Percentiles rank a stretch among this genome's conserved stretches.
phyloP scores from a whole-genome alignment of 2,113 vertebrate genomes.

The Grammomys surdaster region DNA sequence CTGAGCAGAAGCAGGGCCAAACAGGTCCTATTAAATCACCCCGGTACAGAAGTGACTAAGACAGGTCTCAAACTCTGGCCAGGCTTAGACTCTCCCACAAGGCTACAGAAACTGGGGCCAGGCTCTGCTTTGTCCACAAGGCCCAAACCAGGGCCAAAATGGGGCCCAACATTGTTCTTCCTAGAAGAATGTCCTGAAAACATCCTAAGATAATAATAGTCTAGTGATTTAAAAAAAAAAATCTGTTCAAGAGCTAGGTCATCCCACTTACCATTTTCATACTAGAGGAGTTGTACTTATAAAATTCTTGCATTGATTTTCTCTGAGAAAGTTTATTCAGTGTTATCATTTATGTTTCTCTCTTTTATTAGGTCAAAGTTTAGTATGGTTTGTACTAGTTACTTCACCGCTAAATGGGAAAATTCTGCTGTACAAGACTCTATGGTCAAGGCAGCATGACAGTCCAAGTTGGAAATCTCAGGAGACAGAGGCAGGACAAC shows the following conservation, averaged over 20 bases:
- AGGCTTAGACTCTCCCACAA: too few species aligned
- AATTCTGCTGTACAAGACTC: background rate
- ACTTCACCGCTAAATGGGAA: background rate
- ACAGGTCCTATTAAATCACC: too few species aligned
- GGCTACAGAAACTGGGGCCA: too few species aligned
- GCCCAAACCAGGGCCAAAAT: too few species aligned
- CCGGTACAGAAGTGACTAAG: too few species aligned
- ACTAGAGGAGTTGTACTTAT: constrained; percentile 11
- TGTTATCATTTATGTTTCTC: constrained; percentile 30
- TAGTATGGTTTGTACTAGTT: background rate
- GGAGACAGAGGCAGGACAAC: background rate
- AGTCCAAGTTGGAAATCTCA: background rate
- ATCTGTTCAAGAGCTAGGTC: constrained; percentile 1
- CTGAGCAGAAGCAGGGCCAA: too few species aligned
- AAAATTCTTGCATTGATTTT: constrained; percentile 8
- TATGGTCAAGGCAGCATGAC: background rate
- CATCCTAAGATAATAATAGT: constrained; percentile 6
- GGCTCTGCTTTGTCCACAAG: too few species aligned
- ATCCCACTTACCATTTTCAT: constrained; percentile 14
- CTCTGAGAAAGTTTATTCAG: constrained; percentile 9
- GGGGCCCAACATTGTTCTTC: background rate
- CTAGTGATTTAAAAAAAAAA: constrained; percentile 46
- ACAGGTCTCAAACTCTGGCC: too few species aligned
- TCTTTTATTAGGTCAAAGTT: constrained; percentile 22
- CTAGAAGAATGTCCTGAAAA: constrained; percentile 35